phyloP scores from a whole-genome alignment of 2,797 vertebrate genomes.

The Parambassis ranga region DNA sequence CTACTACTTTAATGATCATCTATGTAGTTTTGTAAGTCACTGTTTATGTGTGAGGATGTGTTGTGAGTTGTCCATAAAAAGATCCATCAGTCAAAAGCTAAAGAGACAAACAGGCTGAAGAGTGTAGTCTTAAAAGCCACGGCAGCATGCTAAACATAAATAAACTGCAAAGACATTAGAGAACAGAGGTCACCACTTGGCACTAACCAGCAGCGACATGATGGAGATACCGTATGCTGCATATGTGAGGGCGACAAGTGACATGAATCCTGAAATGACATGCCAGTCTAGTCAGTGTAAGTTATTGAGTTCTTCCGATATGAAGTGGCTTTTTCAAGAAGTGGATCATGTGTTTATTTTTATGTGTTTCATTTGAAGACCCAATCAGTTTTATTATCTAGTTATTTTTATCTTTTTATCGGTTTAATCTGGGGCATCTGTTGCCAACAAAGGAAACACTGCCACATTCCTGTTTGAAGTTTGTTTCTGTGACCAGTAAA shows the following conservation, averaged over 20 bases:
- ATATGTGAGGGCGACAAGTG: not conserved
- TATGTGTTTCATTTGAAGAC: not conserved
- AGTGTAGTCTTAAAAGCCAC: not conserved
- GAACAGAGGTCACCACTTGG: not conserved
- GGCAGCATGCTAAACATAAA: not conserved
- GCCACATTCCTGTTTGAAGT: not conserved
- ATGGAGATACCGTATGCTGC: slow-evolving; percentile 1
- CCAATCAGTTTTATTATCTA: not conserved
- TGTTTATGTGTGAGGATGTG: too few species aligned
- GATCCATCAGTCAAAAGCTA: not conserved
- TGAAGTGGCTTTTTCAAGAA: not conserved
- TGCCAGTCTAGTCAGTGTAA: not conserved
- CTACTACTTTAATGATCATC: too few species aligned
- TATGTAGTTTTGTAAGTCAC: too few species aligned
- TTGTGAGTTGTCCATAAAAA: too few species aligned
- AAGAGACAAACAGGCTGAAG: not conserved
- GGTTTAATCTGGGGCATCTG: not conserved
- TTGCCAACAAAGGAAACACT: not conserved
- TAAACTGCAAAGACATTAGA: not conserved
- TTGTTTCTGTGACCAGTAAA: slow-evolving; percentile 1
- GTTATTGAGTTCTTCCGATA: not conserved
- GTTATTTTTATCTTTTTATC: not conserved
- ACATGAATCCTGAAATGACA: slow-evolving; percentile 12
- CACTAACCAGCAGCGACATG: not conserved
- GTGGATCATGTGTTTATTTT: not conserved